These are phyloP conservation scores for Brenthis daphne DNA, from an alignment of 2,888 invertebrate species.

Conservation along the genomic window DNA sequence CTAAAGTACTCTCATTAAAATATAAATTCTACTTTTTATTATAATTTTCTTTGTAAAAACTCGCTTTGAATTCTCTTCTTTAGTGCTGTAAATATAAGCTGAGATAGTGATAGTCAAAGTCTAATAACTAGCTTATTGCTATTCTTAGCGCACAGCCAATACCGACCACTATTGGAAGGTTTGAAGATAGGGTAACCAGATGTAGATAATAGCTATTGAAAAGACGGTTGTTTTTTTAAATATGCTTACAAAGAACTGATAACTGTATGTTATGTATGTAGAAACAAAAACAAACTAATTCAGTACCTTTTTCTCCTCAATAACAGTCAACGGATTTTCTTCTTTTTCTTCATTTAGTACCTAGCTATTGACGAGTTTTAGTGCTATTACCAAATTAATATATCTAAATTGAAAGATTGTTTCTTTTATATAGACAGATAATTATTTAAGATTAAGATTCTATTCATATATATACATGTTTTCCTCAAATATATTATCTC, in stretches of 20 bases:
- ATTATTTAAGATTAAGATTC: too few species aligned
- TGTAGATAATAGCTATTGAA: neutral
- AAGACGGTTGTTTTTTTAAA: neutral
- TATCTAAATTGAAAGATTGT: too few species aligned
- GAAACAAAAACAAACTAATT: too few species aligned
- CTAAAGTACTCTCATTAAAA: constrained; percentile 17
- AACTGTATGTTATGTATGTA: too few species aligned
- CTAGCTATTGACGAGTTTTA: too few species aligned
- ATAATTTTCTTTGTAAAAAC: constrained; percentile 25
- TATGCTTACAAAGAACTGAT: neutral
- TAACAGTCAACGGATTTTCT: too few species aligned
- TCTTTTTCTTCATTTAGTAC: too few species aligned
- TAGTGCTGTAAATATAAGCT: constrained; percentile 13
- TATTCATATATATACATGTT: too few species aligned
- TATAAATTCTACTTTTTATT: constrained; percentile 16
- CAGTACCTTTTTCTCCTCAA: too few species aligned
- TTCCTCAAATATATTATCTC: too few species aligned
- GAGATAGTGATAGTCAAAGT: constrained; percentile 15
- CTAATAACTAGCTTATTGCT: constrained; percentile 55
- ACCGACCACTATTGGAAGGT: constrained; percentile 42
- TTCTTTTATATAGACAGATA: too few species aligned
- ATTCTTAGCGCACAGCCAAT: constrained; percentile 62
- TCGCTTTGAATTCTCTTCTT: constrained; percentile 15
- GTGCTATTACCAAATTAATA: too few species aligned
- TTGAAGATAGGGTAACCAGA: constrained; percentile 10